Evolutionary conservation across 1,140 invertebrate genomes (phyloP).

Genomic region (Prorops nasuta): DNA sequence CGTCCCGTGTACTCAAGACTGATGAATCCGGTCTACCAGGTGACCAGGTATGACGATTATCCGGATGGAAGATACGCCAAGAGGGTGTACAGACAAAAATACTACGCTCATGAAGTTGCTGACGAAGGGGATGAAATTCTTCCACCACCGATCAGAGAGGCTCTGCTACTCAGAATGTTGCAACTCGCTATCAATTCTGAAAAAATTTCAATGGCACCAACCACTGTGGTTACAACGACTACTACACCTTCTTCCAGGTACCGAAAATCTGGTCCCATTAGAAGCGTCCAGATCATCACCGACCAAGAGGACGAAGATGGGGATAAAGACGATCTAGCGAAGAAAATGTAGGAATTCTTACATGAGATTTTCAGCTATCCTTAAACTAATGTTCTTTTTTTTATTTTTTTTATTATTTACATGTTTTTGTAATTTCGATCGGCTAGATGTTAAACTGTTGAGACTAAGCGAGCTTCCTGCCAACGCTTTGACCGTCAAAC

Average conservation of each 20-base stretch:
- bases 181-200: constrained; percentile 68
- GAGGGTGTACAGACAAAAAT: constrained; percentile 50
- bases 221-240: constrained; percentile 28
- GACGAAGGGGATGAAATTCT: constrained; percentile 60
- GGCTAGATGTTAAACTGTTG: no score
- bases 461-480: no score
- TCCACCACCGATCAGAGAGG: constrained; percentile 66
- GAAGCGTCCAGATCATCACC: constrained; percentile 49
- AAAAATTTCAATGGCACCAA: constrained; percentile 48
- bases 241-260: constrained; percentile 39
- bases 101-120: constrained; percentile 39
- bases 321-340: constrained; percentile 39
- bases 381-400: no score
- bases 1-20: constrained; percentile 29
- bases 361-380: no score
- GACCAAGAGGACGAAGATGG: constrained; percentile 40
- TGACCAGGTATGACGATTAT: constrained; percentile 58
- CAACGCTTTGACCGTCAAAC: no score
- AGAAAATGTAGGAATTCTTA: constrained; percentile 39
- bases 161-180: constrained; percentile 67
- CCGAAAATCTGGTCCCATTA: constrained; percentile 44
- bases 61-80: constrained; percentile 47
- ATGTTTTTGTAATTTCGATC: no score
- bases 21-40: constrained; percentile 38
- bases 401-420: no score